phyloP scores from a whole-genome alignment of 2,113 vertebrate species.

The Hassar affinis region DNA sequence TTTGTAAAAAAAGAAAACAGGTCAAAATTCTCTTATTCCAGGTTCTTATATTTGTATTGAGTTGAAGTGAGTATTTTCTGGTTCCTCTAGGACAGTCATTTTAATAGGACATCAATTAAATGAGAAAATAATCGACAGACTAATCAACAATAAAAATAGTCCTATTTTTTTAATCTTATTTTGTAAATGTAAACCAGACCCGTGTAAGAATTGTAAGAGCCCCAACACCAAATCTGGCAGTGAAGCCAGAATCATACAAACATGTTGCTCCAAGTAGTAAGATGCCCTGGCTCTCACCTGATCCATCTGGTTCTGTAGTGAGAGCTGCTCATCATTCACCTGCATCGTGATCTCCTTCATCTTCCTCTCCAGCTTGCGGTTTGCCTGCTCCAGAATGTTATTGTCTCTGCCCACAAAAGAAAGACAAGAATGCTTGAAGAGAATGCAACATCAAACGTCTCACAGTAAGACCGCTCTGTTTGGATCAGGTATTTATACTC shows the following conservation, averaged over 20 bases:
- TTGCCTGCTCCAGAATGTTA: slow-evolving; percentile 83
- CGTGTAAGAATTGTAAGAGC: neutral
- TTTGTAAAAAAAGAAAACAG: too few relatives aligned
- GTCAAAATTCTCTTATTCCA: too few relatives aligned
- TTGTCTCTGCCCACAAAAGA: slow-evolving; percentile 76
- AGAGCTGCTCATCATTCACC: slow-evolving; percentile 86
- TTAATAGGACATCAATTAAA: too few relatives aligned
- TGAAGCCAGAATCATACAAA: neutral
- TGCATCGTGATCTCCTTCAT: slow-evolving; percentile 93
- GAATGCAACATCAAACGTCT: slow-evolving; percentile 26
- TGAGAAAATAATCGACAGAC: too few relatives aligned
- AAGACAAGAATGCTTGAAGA: slow-evolving; percentile 31
- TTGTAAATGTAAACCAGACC: neutral
- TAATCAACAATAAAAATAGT: too few relatives aligned
- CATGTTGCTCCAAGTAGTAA: neutral
- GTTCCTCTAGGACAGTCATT: too few relatives aligned
- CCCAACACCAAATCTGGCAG: neutral
- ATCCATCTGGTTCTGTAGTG: slow-evolving; percentile 88
- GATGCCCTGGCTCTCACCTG: slow-evolving; percentile 61
- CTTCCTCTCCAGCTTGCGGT: slow-evolving; percentile 90
- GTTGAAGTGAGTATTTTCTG: too few relatives aligned
- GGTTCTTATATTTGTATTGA: too few relatives aligned
- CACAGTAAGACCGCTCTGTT: neutral
- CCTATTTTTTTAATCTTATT: neutral
- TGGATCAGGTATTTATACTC: neutral